These are phyloP conservation scores for Listrodromus nycthemerus DNA, from an alignment of 2,888 invertebrate species.

Conservation along the genomic window DNA sequence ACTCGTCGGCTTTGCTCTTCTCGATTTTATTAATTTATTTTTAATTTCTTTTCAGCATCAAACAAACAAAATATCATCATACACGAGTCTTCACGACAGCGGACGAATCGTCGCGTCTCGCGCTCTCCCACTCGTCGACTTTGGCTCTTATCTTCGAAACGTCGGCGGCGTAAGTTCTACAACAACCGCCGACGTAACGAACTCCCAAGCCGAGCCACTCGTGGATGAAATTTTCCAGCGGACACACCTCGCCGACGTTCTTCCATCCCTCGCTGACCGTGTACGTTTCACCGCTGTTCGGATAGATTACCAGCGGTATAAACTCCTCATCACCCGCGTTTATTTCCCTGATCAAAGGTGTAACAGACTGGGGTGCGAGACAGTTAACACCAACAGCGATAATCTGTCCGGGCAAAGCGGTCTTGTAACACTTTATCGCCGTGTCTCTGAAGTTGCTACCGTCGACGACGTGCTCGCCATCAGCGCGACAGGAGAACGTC, in stretches of 20 bases:
- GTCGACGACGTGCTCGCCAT: slow-evolving; percentile 89
- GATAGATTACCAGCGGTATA: slow-evolving; percentile 94
- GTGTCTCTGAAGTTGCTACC: slow-evolving; percentile 92
- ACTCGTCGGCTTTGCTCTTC: too few species aligned
- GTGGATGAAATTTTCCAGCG: slow-evolving; percentile 89
- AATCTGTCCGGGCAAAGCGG: slow-evolving; percentile 87
- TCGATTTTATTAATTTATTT: neutral
- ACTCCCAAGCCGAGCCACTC: slow-evolving; percentile 93
- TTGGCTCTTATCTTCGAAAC: slow-evolving; percentile 90
- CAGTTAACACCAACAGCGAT: slow-evolving; percentile 96
- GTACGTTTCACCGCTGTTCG: slow-evolving; percentile 95
- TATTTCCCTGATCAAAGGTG: slow-evolving; percentile 86
- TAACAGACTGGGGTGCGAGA: slow-evolving; percentile 88
- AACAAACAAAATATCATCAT: neutral
- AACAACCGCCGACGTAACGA: slow-evolving; percentile 95
- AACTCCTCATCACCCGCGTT: slow-evolving; percentile 84
- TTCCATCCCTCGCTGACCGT: slow-evolving; percentile 87
- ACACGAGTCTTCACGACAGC: neutral
- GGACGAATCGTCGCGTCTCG: neutral
- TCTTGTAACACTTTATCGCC: slow-evolving; percentile 88
- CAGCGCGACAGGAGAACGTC: slow-evolving; percentile 91
- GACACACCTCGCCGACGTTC: slow-evolving; percentile 88
- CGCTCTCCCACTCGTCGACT: slow-evolving; percentile 84
- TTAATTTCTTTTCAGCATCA: neutral
- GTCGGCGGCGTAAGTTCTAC: slow-evolving; percentile 93